Evolutionary conservation across 2,113 vertebrate species (phyloP), one percentile per base, ranked within the genome.

Genomic region (Pogona vitticeps): DNA sequence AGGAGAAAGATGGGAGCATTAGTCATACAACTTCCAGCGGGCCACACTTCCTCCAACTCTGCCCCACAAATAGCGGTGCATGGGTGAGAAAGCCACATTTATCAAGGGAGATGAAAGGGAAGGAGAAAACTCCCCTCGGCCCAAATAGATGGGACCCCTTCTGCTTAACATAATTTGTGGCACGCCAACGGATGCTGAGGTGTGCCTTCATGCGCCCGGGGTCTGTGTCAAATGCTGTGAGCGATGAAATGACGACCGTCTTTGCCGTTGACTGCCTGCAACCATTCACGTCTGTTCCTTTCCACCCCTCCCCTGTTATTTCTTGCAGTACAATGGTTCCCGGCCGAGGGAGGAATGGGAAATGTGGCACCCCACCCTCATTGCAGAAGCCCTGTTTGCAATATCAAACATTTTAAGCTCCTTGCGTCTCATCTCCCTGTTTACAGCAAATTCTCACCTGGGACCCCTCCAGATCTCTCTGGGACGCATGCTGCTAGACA

Each of bases 331-430:
- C 83, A 99, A 98, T 71, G 98, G 98, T 7, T 99, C 98, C 61
- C 98, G 98, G 17, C 98, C 98, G 33, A 94, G 98, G 92, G 97
- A 99, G 93, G 98, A 99, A 87, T 99, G 99, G 99, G 98, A 98
- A 92, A 99, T 98, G 98, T 99, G 98, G 98, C 98, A 99, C 94
- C 99, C 99, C 0, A 98, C 99, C 0, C 96, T 99, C 71, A 98
- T 99, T 68, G 98, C 98, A 9, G 99, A 99, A 96, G 99, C 99
- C 0, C 97, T 99, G 87, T 99, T 99, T 91, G 98, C 99, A 88
- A 99, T 99, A 90, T 99, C 99, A 85, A 99, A 99, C 96, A 99
- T 99, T 91, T 98, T 99, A 94, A 99, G 98, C 82, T 99, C 99
- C 52, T 96, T 99, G 94, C 98, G 98, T 38, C 97, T 99, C 96